phyloP scores from a whole-genome alignment of 2,113 vertebrate genomes.

The Pollimyrus isidori region DNA sequence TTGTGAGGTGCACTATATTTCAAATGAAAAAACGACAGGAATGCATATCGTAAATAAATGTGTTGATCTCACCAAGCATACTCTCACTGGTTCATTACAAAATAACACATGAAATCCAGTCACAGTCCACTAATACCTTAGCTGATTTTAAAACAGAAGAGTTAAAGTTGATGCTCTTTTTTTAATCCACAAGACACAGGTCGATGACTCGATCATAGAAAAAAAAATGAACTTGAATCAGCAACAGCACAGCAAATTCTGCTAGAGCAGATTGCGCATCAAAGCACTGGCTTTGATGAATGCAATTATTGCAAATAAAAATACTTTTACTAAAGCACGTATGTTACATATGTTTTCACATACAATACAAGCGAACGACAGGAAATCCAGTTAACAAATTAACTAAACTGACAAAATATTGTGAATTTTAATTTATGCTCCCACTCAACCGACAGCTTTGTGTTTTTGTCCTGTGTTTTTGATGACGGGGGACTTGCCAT shows the following conservation, averaged over 20 bases:
- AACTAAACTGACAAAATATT: background rate
- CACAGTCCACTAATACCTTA: background rate
- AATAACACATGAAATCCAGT: background rate
- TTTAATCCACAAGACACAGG: background rate
- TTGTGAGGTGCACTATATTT: background rate
- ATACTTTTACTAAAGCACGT: background rate
- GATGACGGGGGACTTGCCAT: background rate
- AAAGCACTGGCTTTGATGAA: background rate
- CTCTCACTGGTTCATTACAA: background rate
- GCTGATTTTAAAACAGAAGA: background rate
- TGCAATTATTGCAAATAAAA: background rate
- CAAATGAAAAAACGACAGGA: background rate
- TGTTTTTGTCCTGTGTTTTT: background rate
- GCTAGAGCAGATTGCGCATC: background rate
- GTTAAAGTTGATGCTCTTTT: background rate
- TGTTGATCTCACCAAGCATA: background rate
- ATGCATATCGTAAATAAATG: background rate
- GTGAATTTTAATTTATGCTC: background rate
- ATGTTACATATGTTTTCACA: background rate
- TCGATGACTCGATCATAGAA: background rate
- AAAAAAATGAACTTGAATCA: background rate
- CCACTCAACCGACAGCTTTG: background rate
- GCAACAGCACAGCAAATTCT: background rate
- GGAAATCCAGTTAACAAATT: background rate
- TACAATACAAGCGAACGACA: background rate